A percentile compares a stretch with the other conserved stretches of the same genome.
Evolutionary conservation across 1,140 invertebrate genomes (phyloP).

Genomic region (Drosophila truncata): DNA sequence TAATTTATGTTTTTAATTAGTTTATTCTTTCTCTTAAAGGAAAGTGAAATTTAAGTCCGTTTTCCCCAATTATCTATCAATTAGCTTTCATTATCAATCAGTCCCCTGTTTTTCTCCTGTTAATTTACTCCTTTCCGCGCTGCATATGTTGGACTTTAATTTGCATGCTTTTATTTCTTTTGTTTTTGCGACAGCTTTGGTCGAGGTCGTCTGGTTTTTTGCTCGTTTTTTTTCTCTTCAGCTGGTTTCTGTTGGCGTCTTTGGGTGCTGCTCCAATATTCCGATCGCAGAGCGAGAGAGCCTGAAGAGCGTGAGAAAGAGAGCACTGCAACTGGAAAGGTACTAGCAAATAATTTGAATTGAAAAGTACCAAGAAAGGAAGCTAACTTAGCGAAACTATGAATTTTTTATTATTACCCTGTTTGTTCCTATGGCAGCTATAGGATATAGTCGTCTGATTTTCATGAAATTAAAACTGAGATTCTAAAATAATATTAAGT

Average conservation of each 20-base stretch:
- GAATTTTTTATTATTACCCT: too few relatives aligned
- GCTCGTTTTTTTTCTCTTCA: constrained; percentile 51
- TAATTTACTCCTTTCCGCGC: constrained; percentile 5
- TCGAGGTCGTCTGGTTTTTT: constrained; percentile 83
- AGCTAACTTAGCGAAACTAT: too few relatives aligned
- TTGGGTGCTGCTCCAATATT: constrained; percentile 55
- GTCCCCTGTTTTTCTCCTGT: neutral
- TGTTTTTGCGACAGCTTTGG: constrained; percentile 73
- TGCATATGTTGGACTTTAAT: constrained; percentile 19
- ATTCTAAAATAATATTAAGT: too few relatives aligned
- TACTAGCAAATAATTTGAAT: neutral
- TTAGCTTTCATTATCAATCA: neutral
- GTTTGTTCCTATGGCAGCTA: too few relatives aligned
- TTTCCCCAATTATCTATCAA: neutral
- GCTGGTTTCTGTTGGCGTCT: constrained; percentile 55
- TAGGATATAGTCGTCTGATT: too few relatives aligned
- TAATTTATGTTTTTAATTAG: neutral
- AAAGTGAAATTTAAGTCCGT: neutral
- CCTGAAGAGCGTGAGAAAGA: neutral
- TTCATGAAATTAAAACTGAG: too few relatives aligned
- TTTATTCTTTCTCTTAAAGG: neutral
- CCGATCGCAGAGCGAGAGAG: constrained; percentile 48
- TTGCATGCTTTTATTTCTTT: constrained; percentile 41
- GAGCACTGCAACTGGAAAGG: constrained; percentile 26
- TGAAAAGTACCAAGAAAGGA: too few relatives aligned